Base-by-base conservation (phyloP, 2,888 invertebrate genomes). In the Yponomeuta plumbellus region DNA sequence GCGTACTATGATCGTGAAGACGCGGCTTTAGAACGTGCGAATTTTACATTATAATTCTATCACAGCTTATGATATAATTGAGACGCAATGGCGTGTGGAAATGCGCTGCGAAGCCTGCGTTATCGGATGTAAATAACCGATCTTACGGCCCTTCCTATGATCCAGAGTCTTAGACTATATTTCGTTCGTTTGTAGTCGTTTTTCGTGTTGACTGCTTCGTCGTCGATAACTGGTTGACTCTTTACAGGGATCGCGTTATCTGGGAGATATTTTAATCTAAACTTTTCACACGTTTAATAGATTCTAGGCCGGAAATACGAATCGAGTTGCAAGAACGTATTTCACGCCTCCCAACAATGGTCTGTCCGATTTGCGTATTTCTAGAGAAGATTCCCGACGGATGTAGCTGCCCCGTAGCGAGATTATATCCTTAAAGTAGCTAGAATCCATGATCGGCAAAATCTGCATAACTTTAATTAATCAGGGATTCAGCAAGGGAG, bases 121-220 rank as follows among this genome's bases (percentile, higher is more conserved):
- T 17, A 17, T 52, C 44, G 44, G 44, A 52, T 52, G 17, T 3
- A 52, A 1, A 52, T 40, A 59, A 66, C 56, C 44, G 23, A 61
- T 34, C 34, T 71, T 70, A 72, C 75, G 74, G 74, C 66, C 56
- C 13, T 66, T 66, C 26, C 21, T 61, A 62, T 56, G 62, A 61
- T 44, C 23, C 61, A 61, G 21, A 58, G 44, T 22, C 52, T 62
- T 62, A 34, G 21, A 58, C 21, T 11, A 61, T 23, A 17, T 26
- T 26, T 61, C 63, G 20, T 63, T 21, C 11, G 17, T 21, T 44
- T 63, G 21, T 44, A 20, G 63, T 20, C 20, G 39, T 44, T 44
- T 44, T 40, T 1, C 40, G 3, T 63, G 39, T 10, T 39, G 17
- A 11, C n/a, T 44, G 39, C 63, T 21, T 40, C 63, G 39, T 44